Evolutionary conservation across 2,113 vertebrate species (phyloP).

Genomic region (Serilophus lunatus): DNA sequence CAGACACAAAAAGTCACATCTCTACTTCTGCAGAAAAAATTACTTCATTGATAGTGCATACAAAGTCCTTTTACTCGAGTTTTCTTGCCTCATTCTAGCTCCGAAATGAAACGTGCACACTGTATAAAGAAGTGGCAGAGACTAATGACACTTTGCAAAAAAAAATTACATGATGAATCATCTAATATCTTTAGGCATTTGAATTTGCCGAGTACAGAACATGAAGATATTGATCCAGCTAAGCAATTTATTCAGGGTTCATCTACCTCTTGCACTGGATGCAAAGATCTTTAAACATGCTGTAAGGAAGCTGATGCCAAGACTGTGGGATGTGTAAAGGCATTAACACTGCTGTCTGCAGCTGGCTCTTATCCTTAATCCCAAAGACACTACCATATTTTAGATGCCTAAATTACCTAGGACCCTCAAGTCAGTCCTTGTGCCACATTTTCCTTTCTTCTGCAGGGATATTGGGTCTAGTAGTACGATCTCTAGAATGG

Average conservation of each 20-base stretch:
- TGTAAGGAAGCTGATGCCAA: background rate
- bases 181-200: background rate
- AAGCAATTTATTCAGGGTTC: background rate
- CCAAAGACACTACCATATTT: background rate
- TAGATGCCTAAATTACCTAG: background rate
- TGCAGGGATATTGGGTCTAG: background rate
- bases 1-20: background rate
- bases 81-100: background rate
- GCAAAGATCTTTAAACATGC: background rate
- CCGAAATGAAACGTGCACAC: background rate
- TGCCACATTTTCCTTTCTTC: background rate
- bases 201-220: background rate
- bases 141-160: background rate
- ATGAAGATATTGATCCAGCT: background rate
- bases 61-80: background rate
- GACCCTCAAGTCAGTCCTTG: background rate
- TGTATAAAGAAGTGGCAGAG: background rate
- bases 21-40: background rate
- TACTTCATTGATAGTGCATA: background rate
- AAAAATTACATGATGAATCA: background rate
- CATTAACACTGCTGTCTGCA: background rate
- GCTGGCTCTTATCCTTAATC: background rate
- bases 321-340: background rate
- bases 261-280: fast-evolving
- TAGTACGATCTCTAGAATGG: fast-evolving